Base-by-base conservation (phyloP, 92 coral and sea anemone species). In the Chrysogorgia sp. region DNA sequence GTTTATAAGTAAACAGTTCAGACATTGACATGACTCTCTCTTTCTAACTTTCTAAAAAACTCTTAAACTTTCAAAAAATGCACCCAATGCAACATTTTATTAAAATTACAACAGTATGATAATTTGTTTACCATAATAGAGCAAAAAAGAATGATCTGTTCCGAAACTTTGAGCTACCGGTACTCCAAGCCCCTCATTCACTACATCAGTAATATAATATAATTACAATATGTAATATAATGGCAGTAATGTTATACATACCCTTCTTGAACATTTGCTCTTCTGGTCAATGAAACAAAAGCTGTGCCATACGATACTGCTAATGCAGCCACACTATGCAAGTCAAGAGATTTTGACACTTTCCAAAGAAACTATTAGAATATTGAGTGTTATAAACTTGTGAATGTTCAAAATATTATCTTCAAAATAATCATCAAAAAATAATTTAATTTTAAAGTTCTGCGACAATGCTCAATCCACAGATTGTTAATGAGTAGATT, bases 281-380 rank as follows among this genome's bases (percentile, higher is more conserved):
- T 91, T 60, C 77, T 55, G 3, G 85, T 88, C 37, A 93, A 85
- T 23, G 97, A 92, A 10, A 93, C 88, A 86, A 89, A 93, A 20
- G 98, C 98, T n/a, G 97, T 93, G n/a, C 98, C 98, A 85, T 93
- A 93, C 0, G 97, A 93, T 24, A 83, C 89, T 26, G 90, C 82
- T 40, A 93, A 52, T 4, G 97, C 98, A 0, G 94, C 96, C 10
- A 92, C 97, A 7, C 82, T 79, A 15, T 60, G 81, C 62, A 84
- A 89, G 20, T 69, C 76, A 2, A 93, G 60, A 56, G 78, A 84
- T 25, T 88, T 61, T 24, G 98, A 92, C 12, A 93, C 84, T 50
- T 79, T 87, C 96, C 93, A 89, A 69, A 93, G 58, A 30, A 81
- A 87, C 98, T 93, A 50, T 19, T 43, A 79, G 2, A 2, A 41